Base-by-base conservation (phyloP, 2,797 vertebrate genomes). In the Molossus molossus region DNA sequence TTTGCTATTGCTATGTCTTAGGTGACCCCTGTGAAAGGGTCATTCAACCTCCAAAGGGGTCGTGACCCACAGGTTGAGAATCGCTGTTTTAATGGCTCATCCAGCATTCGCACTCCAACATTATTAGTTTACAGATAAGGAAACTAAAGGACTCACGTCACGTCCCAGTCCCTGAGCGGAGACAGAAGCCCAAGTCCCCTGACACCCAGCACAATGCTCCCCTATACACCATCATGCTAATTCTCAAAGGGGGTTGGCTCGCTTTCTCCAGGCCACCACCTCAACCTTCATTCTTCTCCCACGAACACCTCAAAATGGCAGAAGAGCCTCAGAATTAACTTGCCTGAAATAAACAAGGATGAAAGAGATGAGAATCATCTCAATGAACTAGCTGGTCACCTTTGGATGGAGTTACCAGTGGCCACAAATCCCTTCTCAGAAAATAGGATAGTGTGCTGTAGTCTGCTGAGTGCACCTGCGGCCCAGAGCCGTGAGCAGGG, bases 381-480 rank as follows among this genome's bases (percentile, higher is more conserved):
- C 72, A 67, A 0, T 40, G 40, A 82, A 85, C 40, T 40, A 77
- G 37, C 72, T 73, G 45, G 37, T 91, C 69, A 72, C 25, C 29
- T 94, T 14, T 77, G 48, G 81, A 77, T 23, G 23, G 29, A 85
- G 23, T 58, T 29, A 69, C 70, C 37, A 9, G 27, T 5, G 25
- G n/a, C 73, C 75, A 87, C 64, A 92, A 92, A 55, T 50, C 70
- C n/a, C 91, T 87, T 65, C 88, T 80, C 67, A 72, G 92, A 69
- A 94, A 75, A 87, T 3, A 58, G 21, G n/a, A 40, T 2, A 23
- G 18, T 90, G 45, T 79, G 37, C 45, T 69, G 8, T 84, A 50
- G 67, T 81, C 69, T 85, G 50, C 25, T 86, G 55, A 87, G 62
- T 21, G 13, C 72, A 76, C 23, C n/a, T 40, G 58, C 58, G 65